These are phyloP conservation scores for Ceyx margarethae DNA, from an alignment of 2,113 vertebrate species.

Conservation along the genomic window DNA sequence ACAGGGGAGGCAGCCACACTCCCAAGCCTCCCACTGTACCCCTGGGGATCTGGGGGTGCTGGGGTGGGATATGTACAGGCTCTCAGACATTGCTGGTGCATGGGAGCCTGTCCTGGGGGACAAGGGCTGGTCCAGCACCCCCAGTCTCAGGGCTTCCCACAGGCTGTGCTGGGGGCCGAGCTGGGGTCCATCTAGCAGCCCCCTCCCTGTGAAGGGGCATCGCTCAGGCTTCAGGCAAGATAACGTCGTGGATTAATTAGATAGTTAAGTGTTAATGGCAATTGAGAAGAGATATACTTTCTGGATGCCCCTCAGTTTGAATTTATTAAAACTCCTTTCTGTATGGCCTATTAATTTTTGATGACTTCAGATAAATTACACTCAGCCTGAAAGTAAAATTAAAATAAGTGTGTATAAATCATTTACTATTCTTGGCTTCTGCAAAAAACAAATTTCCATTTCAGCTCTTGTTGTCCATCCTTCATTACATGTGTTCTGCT, in stretches of 20 bases:
- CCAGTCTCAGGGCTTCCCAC: no score
- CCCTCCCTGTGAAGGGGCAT: not conserved
- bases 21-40: not conserved
- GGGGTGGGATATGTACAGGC: fast-evolving
- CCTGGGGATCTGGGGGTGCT: not conserved
- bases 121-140: not conserved
- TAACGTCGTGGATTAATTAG: conserved; percentile 12
- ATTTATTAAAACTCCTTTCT: conserved; percentile 57
- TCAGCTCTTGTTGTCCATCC: conserved; percentile 38
- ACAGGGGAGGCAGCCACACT: fast-evolving
- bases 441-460: conserved; percentile 55
- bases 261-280: conserved; percentile 26
- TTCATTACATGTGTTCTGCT: conserved; percentile 4
- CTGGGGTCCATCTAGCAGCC: fast-evolving
- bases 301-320: conserved; percentile 8
- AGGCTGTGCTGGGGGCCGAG: not conserved
- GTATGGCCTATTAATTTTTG: conserved; percentile 67
- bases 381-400: conserved; percentile 56
- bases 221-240: not conserved
- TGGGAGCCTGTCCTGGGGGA: not conserved
- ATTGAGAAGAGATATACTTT: not conserved
- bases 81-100: fast-evolving
- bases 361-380: conserved; percentile 63
- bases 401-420: conserved; percentile 63
- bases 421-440: conserved; percentile 53